Conservation (phyloP, 2,113 vertebrate species). For the Puffinus mauretanicus region DNA sequence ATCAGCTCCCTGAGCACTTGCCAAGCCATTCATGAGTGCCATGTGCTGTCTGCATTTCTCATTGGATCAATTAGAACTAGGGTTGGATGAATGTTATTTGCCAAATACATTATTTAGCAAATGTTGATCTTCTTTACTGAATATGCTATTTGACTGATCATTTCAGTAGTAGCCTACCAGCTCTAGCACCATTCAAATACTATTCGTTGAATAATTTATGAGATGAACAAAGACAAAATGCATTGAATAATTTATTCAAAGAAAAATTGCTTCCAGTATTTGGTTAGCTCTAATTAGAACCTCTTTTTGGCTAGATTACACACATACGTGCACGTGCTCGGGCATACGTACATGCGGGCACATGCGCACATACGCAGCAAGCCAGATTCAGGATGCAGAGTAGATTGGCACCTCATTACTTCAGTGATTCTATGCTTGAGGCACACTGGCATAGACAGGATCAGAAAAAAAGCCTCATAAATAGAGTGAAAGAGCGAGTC, state of each 20-base stretch:
- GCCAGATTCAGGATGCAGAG: neutral
- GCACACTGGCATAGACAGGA: neutral
- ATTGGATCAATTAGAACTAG: neutral
- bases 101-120: constrained; percentile 51
- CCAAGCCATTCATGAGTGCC: neutral
- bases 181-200: constrained; percentile 4
- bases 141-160: constrained; percentile 7
- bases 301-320: neutral
- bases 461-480: neutral
- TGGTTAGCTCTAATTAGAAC: constrained; percentile 49
- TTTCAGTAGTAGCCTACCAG: neutral
- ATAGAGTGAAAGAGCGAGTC: neutral
- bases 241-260: constrained; percentile 58
- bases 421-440: neutral
- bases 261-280: constrained; percentile 37
- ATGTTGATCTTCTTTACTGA: constrained; percentile 11
- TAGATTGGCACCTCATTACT: neutral
- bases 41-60: neutral
- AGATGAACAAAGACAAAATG: constrained; percentile 43
- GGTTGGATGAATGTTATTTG: neutral
- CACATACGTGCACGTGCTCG: neutral
- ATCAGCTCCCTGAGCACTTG: neutral
- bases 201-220: constrained; percentile 46
- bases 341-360: neutral
- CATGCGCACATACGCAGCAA: fast-evolving